phyloP scores from a whole-genome alignment of 1,140 invertebrate species.

The Centruroides sculpturatus region DNA sequence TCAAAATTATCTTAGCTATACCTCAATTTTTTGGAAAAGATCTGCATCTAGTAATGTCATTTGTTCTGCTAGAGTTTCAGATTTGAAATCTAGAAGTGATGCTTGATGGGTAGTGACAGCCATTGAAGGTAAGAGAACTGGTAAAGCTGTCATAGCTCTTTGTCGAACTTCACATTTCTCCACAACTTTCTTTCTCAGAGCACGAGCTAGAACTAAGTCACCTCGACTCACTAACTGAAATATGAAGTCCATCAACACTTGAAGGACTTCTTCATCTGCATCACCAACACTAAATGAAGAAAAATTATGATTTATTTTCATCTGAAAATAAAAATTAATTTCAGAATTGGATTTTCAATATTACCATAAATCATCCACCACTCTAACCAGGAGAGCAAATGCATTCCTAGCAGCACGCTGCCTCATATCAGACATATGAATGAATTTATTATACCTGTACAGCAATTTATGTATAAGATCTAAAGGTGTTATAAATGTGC shows the following conservation, averaged over 20 bases:
- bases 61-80: constrained; percentile 84
- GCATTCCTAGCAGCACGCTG: constrained; percentile 69
- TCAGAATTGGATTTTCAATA: not conserved
- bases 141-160: constrained; percentile 31
- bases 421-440: constrained; percentile 32
- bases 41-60: constrained; percentile 95
- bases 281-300: constrained; percentile 51
- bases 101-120: constrained; percentile 17
- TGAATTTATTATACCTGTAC: constrained; percentile 69
- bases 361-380: constrained; percentile 87
- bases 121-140: constrained; percentile 25
- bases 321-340: constrained; percentile 1
- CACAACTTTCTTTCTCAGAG: constrained; percentile 71
- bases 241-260: constrained; percentile 63
- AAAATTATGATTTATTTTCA: not conserved
- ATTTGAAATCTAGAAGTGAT: constrained; percentile 80
- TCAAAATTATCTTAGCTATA: constrained; percentile 24
- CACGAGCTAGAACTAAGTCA: constrained; percentile 77
- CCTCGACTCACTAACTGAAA: constrained; percentile 67
- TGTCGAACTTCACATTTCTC: constrained; percentile 62
- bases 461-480: constrained; percentile 76
- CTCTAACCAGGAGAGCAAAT: constrained; percentile 74
- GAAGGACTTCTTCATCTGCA: constrained; percentile 33
- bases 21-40: constrained; percentile 90
- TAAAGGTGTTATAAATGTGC: constrained; percentile 81